Base-by-base conservation (phyloP, 2,113 vertebrate genomes). In the Archilochus colubris region DNA sequence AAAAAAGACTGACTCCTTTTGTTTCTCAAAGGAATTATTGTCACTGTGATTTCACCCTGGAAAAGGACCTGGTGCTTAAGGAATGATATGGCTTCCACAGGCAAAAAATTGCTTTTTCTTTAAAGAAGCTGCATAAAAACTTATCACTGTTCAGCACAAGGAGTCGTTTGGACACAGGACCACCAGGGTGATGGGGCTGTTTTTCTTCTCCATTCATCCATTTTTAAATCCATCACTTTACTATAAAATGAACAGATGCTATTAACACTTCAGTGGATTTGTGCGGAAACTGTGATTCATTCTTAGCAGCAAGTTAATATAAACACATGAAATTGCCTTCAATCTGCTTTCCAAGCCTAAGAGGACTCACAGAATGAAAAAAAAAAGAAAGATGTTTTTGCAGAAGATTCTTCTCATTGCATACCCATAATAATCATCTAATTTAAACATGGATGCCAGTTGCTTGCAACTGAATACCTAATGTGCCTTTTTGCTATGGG, bases 241-340 rank as follows among this genome's bases (percentile, higher is more conserved):
- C 74, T 73, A 91, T 92, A 79, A 95, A 90, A 88, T 48, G 64
- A 92, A 76, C 53, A 89, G 88, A 91, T 92, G 93, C 86, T 82
- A 86, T 93, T 96, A 97, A 93, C 90, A 93, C 88, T 89, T 93
- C 68, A 63, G 62, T 69, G 81, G 64, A 87, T 88, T 93, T 95
- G 53, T 88, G 82, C 2, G 1, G 94, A 94, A 96, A 95, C 66
- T 68, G 83, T 96, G 82, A 94, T 95, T 86, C 88, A 84, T 40
- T 86, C 93, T 87, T 81, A 82, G 78, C 73, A 92, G 76, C 72
- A 69, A 88, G 62, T 82, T 92, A 89, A 94, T 72, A 95, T 74
- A 96, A 96, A 96, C 93, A 96, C 44, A 58, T 61, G 62, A 82
- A 73, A 88, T 74, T 88, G 54, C 80, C 59, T 94, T 85, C 88